Evolutionary conservation across 2,113 vertebrate species (phyloP), one percentile per base, ranked within the genome.

Genomic region (Gymnobelideus leadbeateri): DNA sequence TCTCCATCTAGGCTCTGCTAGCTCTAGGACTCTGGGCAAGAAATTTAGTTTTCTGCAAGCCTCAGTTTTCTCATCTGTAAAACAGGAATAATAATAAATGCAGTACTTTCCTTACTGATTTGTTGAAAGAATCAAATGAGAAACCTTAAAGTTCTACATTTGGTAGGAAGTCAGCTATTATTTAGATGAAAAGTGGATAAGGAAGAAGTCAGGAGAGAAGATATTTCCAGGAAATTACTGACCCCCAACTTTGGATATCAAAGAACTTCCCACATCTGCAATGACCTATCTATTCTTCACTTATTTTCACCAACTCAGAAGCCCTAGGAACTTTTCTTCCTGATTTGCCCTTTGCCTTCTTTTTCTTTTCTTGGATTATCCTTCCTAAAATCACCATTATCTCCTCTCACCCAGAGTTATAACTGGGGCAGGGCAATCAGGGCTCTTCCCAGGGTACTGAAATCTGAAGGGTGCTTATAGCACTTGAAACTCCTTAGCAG

Each of bases 1-100:
- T 61, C 52, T 97, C 84, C 77, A 16, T 23, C 3, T 68, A 95
- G 61, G 7, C 0, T 21, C 61, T 89, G 26, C 54, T 95, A 91
- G 6, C 9, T 37, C 25, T 16, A 51, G 50, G 89, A 94, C 43
- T 94, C 49, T 11, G 46, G n/a, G 8, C 55, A 52, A 93, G 28
- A 89, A 68, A 46, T 8, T 53, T 57, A 28, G 92, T 61, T 49
- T 61, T 50, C 31, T 21, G 51, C 49, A 92, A 92, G 50, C 52
- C 43, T 61, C 37, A 8, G 8, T 89, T 91, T 96, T 50, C 51
- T 95, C 19, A 49, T 84, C 4, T 21, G 11, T 84, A 84, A 84
- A 43, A 84, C 43, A 19, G 68, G 68, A 5, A 47, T 68, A 7
- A 28, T 91, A 31, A 89, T 23, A 47, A 14, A 47, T 68, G 1